These are phyloP conservation scores for Pluvianellus socialis DNA, from an alignment of 2,113 vertebrate genomes.

Conservation along the genomic window DNA sequence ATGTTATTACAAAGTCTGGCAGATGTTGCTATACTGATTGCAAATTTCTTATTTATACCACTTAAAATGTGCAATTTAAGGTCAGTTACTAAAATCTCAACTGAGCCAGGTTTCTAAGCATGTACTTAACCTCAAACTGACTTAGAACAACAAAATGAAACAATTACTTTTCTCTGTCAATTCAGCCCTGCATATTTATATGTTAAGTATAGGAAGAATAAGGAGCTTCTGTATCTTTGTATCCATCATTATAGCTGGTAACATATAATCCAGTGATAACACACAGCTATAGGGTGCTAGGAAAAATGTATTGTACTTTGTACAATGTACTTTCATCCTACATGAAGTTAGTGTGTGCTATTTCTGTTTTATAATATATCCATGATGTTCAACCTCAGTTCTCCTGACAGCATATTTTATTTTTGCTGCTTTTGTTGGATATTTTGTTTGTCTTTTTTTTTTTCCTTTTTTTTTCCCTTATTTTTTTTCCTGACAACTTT, in stretches of 20 bases:
- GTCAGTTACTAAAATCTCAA: neutral
- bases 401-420: neutral
- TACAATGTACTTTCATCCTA: neutral
- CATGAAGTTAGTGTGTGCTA: neutral
- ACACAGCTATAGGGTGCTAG: neutral
- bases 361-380: neutral
- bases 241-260: neutral
- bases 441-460: neutral
- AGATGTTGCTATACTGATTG: constrained; percentile 27
- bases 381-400: neutral
- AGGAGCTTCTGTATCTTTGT: neutral
- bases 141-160: neutral
- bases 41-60: constrained; percentile 3
- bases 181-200: neutral
- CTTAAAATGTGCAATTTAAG: neutral
- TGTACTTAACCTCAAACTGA: constrained; percentile 8
- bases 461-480: fast-evolving
- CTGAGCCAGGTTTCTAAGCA: neutral
- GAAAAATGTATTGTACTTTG: neutral
- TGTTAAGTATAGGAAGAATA: neutral
- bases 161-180: neutral
- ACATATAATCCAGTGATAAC: neutral
- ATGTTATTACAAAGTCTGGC: constrained; percentile 18
- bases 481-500: neutral
- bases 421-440: neutral